These are phyloP conservation scores for Picathartes gymnocephalus DNA, from an alignment of 2,113 vertebrate genomes.

Conservation along the genomic window DNA sequence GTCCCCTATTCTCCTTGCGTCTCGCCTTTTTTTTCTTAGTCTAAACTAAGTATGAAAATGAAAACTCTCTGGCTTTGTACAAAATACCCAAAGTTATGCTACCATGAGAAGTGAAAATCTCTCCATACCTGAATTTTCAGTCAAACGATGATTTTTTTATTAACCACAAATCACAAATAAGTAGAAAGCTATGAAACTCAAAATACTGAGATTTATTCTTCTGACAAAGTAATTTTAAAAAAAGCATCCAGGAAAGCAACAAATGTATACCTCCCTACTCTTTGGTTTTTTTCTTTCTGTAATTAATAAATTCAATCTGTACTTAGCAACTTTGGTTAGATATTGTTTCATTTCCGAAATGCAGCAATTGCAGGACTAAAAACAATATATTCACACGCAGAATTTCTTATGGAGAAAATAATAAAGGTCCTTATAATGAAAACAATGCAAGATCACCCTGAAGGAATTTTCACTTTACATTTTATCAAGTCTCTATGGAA, in stretches of 20 bases:
- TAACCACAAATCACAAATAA: not conserved
- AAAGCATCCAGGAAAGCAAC: not conserved
- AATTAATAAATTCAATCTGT: not conserved
- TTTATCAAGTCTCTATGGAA: not conserved
- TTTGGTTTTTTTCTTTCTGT: not conserved
- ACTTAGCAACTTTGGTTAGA: not conserved
- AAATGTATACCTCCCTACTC: not conserved
- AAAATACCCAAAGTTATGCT: not conserved
- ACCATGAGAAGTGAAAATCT: not conserved
- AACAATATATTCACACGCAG: not conserved
- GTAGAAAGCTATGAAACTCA: not conserved
- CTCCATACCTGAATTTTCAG: not conserved
- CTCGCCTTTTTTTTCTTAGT: no score
- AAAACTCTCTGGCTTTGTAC: not conserved
- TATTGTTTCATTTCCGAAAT: not conserved
- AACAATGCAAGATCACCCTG: not conserved
- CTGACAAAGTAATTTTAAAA: not conserved
- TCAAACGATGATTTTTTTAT: not conserved
- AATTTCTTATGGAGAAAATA: not conserved
- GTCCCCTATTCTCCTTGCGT: rapidly evolving
- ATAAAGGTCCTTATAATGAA: not conserved
- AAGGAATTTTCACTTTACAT: not conserved
- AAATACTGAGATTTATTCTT: not conserved
- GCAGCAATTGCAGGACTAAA: not conserved
- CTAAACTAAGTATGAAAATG: not conserved